Conservation (phyloP, 2,113 vertebrate species). For the Lucifuga dentata region DNA sequence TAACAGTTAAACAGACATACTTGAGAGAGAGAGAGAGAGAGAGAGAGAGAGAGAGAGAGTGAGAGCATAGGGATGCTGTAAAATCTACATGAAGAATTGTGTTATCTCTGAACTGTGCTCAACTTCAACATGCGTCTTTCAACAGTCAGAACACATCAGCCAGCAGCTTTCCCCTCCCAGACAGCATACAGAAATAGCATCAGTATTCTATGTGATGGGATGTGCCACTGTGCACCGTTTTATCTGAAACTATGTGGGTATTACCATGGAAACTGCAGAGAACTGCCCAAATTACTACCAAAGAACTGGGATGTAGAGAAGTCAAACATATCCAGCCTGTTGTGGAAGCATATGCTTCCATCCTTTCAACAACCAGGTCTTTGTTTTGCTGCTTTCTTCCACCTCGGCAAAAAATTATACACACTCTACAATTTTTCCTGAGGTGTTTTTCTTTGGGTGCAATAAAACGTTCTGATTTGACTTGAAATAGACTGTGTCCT, state of each 20-base stretch:
- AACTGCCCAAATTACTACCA: slow-evolving; percentile 51
- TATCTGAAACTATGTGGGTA: slow-evolving; percentile 49
- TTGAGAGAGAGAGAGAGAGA: too few species aligned
- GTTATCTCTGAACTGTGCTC: slow-evolving; percentile 20
- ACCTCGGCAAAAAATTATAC: not conserved
- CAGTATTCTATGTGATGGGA: slow-evolving; percentile 36
- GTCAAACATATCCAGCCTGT: slow-evolving; percentile 30
- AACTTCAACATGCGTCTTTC: slow-evolving; percentile 34
- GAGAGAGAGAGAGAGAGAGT: not conserved
- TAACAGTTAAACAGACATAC: too few species aligned
- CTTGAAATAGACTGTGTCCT: slow-evolving; percentile 12
- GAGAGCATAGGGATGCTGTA: not conserved
- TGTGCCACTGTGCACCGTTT: slow-evolving; percentile 18
- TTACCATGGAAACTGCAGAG: slow-evolving; percentile 69
- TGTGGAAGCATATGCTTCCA: slow-evolving; percentile 7
- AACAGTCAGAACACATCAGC: slow-evolving; percentile 5
- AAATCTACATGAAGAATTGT: not conserved
- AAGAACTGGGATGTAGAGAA: slow-evolving; percentile 29
- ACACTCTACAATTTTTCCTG: not conserved
- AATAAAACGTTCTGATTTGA: slow-evolving; percentile 5
- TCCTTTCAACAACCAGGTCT: slow-evolving; percentile 14
- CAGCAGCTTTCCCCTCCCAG: slow-evolving; percentile 8
- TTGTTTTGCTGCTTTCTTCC: slow-evolving; percentile 2
- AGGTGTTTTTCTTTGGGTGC: slow-evolving; percentile 10
- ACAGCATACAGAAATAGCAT: slow-evolving; percentile 58